Conservation (phyloP, 2,797 vertebrate genomes). For the Spatula clypeata region DNA sequence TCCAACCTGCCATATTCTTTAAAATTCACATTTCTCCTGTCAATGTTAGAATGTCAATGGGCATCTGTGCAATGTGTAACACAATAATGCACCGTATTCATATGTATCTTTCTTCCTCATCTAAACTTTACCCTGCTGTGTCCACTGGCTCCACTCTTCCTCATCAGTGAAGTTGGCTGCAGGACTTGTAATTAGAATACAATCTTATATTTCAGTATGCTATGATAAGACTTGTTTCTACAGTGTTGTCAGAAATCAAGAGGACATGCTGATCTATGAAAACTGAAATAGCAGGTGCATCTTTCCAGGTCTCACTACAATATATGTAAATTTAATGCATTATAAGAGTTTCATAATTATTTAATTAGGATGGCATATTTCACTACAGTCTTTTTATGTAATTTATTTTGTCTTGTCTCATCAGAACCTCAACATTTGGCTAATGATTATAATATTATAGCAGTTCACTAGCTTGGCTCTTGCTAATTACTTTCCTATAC, state of each 20-base stretch:
- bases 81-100: rapidly evolving
- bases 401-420: background rate
- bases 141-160: background rate
- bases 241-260: background rate
- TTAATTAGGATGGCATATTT: background rate
- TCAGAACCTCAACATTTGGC: background rate
- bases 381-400: background rate
- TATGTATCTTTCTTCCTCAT: background rate
- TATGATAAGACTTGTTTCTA: background rate
- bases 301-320: background rate
- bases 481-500: background rate
- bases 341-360: background rate
- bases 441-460: background rate
- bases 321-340: background rate
- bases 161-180: background rate
- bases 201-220: background rate
- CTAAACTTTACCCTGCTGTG: background rate
- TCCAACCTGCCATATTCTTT: background rate
- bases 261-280: background rate
- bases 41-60: background rate
- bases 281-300: background rate
- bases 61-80: background rate
- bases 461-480: background rate
- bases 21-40: background rate
- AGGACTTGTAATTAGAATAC: background rate